phyloP scores from a whole-genome alignment of 2,797 vertebrate species.

The Vipera ursinii region DNA sequence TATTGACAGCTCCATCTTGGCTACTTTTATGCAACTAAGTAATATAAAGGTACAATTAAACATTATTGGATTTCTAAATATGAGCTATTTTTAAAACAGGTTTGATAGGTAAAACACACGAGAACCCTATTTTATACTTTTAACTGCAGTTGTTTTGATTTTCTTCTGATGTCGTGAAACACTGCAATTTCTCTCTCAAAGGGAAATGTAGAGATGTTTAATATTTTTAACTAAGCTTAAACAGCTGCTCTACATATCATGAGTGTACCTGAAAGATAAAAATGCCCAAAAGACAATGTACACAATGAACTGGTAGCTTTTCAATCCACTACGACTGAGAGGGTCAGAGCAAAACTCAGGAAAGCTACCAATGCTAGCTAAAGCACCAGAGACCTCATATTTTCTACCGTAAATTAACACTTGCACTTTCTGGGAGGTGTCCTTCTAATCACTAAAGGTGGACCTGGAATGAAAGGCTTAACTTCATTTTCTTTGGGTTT shows the following conservation, averaged over 20 bases:
- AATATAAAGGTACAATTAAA: conserved; percentile 1
- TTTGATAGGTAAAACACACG: neutral
- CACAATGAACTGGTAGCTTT: neutral
- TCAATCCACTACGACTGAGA: neutral
- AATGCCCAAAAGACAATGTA: neutral
- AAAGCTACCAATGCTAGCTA: neutral
- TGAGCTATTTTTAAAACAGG: neutral
- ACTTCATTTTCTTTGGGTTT: neutral
- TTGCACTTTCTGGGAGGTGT: neutral
- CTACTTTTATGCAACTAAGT: neutral
- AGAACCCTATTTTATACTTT: neutral
- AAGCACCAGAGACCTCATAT: neutral
- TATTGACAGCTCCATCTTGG: neutral
- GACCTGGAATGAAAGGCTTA: neutral
- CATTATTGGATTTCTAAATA: neutral
- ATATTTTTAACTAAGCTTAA: neutral
- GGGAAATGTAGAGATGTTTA: neutral
- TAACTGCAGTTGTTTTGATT: neutral
- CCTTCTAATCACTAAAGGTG: neutral
- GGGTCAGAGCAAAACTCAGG: neutral
- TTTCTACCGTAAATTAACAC: neutral
- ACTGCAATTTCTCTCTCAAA: neutral
- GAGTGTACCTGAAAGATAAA: neutral
- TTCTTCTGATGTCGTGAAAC: neutral
- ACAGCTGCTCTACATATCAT: neutral